Conservation (phyloP, 2,888 invertebrate species). For the Brenthis daphne region DNA sequence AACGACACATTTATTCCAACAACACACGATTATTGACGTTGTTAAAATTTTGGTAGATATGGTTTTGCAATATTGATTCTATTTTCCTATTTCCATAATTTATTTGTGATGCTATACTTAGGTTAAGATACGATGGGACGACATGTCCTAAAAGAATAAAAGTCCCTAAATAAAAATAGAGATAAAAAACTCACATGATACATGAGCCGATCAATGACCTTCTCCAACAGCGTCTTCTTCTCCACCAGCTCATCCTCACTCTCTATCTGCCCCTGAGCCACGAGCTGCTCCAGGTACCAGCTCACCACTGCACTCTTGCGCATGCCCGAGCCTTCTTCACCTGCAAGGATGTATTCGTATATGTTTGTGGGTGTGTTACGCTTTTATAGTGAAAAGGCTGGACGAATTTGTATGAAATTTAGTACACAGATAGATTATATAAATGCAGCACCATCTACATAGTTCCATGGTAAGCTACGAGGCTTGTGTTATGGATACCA, state of each 20-base stretch:
- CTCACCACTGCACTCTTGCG: conserved; percentile 91
- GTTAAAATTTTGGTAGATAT: no score
- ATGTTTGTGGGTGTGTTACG: no score
- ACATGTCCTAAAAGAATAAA: background rate
- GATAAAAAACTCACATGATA: conserved; percentile 84
- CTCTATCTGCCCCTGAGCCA: conserved; percentile 89
- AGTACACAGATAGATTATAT: background rate
- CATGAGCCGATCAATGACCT: conserved; percentile 95
- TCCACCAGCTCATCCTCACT: conserved; percentile 94
- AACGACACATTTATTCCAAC: background rate
- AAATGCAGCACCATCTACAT: no score
- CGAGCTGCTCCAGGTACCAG: conserved; percentile 96
- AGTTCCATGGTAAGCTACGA: no score
- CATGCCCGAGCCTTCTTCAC: conserved; percentile 84
- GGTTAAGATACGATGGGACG: no score
- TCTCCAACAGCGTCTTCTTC: conserved; percentile 94
- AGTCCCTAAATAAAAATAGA: conserved; percentile 37
- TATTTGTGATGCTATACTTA: no score
- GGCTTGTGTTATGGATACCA: no score
- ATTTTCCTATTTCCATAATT: no score
- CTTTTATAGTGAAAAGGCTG: background rate
- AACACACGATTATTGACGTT: no score
- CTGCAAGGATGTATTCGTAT: conserved; percentile 42
- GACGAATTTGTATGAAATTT: background rate
- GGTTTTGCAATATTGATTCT: no score